Base-by-base conservation (phyloP, 2,113 vertebrate genomes). In the Zapus hudsonius region DNA sequence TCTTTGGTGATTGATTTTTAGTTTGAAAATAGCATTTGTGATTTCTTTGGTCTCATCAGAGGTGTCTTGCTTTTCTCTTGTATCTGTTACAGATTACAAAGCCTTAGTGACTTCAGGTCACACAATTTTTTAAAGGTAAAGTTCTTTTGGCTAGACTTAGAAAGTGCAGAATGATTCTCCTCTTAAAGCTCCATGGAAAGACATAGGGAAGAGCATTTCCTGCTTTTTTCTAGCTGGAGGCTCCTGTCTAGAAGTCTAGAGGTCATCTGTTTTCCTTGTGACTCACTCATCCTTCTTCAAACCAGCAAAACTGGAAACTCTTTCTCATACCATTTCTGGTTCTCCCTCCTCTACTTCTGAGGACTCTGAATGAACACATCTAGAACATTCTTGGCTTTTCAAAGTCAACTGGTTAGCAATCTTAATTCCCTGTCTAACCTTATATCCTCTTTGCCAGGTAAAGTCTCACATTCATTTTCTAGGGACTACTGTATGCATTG, bases 401-500 rank as follows among this genome's bases (percentile, higher is more conserved):
- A 94, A 72, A 20, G 23, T 79, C 67, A 94, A 27, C 23, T 70
- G 38, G 80, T 90, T 81, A 82, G 44, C 38, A 84, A 55, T 10
- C 13, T 70, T 87, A 81, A 76, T 91, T 93, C 36, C 31, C 57
- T 67, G 4, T n/a, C 15, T 63, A 55, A 87, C 7, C 7, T 75
- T 70, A 90, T 76, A 67, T 72, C 7, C 22, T 42, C n/a, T 70
- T 89, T 74, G 7, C 27, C 29, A 38, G 19, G 5, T 29, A 66
- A 70, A 11, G 13, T 66, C 66, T 29, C 59, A 20, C 8, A 66
- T 66, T 76, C 22, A 69, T 27, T 29, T 87, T 84, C 33, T 29
- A 23, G n/a, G 29, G 11, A 40, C 86, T 44, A 52, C 5, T 20
- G 36, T 3, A 1, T 27, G 15, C 38, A 47, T 6, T 63, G 40